Evolutionary conservation across 2,888 invertebrate species (phyloP).

Genomic region (Antitype chi): DNA sequence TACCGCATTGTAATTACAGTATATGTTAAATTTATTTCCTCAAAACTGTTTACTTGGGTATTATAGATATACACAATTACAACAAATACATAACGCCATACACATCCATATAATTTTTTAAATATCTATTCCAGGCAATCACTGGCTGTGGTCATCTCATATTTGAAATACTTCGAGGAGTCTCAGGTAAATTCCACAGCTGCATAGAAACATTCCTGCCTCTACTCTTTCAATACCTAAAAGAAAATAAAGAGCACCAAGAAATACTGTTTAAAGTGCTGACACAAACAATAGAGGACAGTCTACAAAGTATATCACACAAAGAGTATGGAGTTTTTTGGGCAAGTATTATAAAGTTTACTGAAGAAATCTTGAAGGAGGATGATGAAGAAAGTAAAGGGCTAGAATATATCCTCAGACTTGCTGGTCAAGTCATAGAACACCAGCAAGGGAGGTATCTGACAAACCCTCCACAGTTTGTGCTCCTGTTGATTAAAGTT

Average conservation of each 20-base stretch:
- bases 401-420: conserved; percentile 88
- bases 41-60: background rate
- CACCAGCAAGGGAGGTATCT: conserved; percentile 92
- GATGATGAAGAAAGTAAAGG: conserved; percentile 79
- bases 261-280: conserved; percentile 92
- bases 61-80: background rate
- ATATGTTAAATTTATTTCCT: background rate
- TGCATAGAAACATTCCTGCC: conserved; percentile 93
- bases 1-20: too few species aligned
- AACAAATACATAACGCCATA: background rate
- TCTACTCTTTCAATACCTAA: conserved; percentile 92
- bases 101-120: background rate
- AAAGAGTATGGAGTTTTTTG: conserved; percentile 93
- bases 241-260: conserved; percentile 87
- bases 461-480: conserved; percentile 90
- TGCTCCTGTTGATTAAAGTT: conserved; percentile 90
- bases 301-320: conserved; percentile 91
- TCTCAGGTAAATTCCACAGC: conserved; percentile 96
- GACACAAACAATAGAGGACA: conserved; percentile 91
- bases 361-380: conserved; percentile 81
- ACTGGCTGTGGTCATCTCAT: conserved; percentile 96
- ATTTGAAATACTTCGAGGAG: conserved; percentile 96
- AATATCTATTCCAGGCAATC: conserved; percentile 90
- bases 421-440: conserved; percentile 91
- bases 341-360: conserved; percentile 85